Base-by-base conservation (phyloP, 1,140 invertebrate genomes). In the Steinernema feltiae region DNA sequence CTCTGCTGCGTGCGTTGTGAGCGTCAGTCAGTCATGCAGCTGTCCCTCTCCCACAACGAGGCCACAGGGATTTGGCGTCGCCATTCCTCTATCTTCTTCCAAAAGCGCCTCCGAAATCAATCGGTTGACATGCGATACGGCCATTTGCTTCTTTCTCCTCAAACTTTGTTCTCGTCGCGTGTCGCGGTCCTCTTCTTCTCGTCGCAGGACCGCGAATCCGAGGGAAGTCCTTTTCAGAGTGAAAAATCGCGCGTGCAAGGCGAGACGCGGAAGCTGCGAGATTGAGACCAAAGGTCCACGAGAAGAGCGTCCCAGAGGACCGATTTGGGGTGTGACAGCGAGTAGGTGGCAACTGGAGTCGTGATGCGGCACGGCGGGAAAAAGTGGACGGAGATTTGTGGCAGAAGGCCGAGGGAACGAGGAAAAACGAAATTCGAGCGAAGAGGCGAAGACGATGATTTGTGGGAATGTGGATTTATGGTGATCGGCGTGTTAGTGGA, bases 41-140 rank as follows among this genome's bases (percentile, higher is more conserved):
- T 63, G n/a, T n/a, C 41, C 41, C 41, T 46, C 41, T 63, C 53
- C 53, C 24, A 3, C 53, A 63, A 63, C 53, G 53, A 63, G 12
- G 53, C 53, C 53, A 63, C 53, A 63, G 53, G 53, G 53, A 63
- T 63, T 63, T 63, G 53, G 53, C 53, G 12, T 27, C 53, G 53
- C 24, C 24, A 7, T 41, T 18, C 35, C 35, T 7, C 35, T 41
- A 41, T 18, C 18, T 18, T 18, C 53, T 15, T 17, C 12, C 53
- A 27, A 21, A 63, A 27, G 24, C 2, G 24, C 12, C 35, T 7
- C 7, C 53, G 12, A 63, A 63, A 63, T 63, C 53, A 63, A 63
- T 63, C 53, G 53, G 53, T 63, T 63, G 53, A 63, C 53, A 63
- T 63, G 53, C 53, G 53, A 63, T 63, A 63, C 53, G 53, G 53